Base-by-base conservation (phyloP, 1,140 invertebrate species). In the Penaeus vannamei region DNA sequence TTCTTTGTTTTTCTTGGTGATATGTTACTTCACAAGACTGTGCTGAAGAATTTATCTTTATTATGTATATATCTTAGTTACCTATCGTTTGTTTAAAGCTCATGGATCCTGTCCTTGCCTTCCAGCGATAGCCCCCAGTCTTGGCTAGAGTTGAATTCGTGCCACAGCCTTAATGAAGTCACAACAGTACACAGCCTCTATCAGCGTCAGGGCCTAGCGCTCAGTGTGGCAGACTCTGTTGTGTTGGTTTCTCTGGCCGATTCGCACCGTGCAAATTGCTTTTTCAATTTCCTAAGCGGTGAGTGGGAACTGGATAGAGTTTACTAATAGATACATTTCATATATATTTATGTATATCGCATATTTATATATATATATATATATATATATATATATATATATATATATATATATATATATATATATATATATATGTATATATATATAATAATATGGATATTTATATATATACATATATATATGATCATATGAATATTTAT, bases 181-280 rank as follows among this genome's bases (percentile, higher is more conserved):
- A 42, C 14, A 60, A 60, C 53, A 20, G 59, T 85, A 19, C 69
- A 85, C 36, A 85, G 84, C 46, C 46, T 85, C 12, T 85, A 85
- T 53, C 84, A 85, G 14, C 84, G 84, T 14, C 84, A 85, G 60
- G 84, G 84, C 23, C 23, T 85, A 14, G 84, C 66, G 36, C 46
- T 85, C 8, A 69, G 66, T 76, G 22, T 85, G 12, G 46, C 42
- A 10, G 84, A 85, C 46, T 53, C 7, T 22, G 17, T 77, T 12
- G 26, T 85, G 26, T 23, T 85, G 46, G 26, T 85, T 22, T 85
- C 84, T n/a, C 53, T 85, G 29, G 84, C 84, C n/a, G 84, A 85
- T 42, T 77, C 84, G 32, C 84, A 76, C 72, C 72, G 72, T 32
- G 72, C 72, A 17, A 76, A 76, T 76, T 76, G 72, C n/a, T 76